Conservation (phyloP, 2,888 invertebrate genomes). For the Belgica antarctica region DNA sequence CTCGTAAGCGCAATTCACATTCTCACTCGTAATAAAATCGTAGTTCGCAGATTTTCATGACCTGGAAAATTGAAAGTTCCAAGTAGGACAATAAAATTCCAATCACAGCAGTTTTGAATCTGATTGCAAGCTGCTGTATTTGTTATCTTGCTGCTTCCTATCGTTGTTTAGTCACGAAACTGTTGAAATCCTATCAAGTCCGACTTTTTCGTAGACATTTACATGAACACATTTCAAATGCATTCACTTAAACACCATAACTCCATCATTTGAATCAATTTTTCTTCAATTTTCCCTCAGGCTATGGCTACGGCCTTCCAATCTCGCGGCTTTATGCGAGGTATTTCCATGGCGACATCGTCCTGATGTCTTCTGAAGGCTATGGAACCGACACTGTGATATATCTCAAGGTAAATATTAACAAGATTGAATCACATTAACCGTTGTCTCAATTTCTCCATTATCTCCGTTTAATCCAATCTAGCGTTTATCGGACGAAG, state of each 20-base stretch:
- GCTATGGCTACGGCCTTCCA: constrained; percentile 96
- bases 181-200: background rate
- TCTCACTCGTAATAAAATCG: too few species aligned
- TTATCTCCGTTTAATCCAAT: constrained; percentile 44
- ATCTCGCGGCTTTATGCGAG: constrained; percentile 94
- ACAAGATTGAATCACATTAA: background rate
- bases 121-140: too few species aligned
- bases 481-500: constrained; percentile 92
- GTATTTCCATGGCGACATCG: constrained; percentile 96
- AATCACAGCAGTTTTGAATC: too few species aligned
- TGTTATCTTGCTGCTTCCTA: too few species aligned
- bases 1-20: background rate
- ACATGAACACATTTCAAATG: background rate
- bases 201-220: background rate
- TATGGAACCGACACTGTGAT: constrained; percentile 95
- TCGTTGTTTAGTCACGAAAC: background rate
- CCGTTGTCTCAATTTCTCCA: background rate
- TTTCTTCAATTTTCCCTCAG: too few species aligned
- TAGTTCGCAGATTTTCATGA: too few species aligned
- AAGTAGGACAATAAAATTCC: too few species aligned
- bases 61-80: too few species aligned
- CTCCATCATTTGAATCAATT: too few species aligned
- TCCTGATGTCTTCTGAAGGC: constrained; percentile 91
- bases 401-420: constrained; percentile 79
- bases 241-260: background rate